Evolutionary conservation across 2,888 invertebrate species (phyloP), one percentile per base, ranked within the genome.

Genomic region (Sarcophaga variegata): DNA sequence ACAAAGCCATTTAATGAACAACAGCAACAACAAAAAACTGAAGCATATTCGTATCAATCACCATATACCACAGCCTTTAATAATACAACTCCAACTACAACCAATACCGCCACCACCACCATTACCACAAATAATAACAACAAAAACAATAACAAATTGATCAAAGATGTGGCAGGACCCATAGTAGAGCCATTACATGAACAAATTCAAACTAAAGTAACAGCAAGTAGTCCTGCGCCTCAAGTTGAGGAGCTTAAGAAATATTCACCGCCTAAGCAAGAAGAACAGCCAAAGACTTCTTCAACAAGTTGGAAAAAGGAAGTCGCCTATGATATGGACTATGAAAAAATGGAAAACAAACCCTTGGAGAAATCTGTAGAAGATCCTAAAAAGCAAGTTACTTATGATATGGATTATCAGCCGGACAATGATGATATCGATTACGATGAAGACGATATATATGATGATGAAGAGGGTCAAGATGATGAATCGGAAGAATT

Each of bases 341-440:
- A 84, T 62, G 80, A 76, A 49, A 70, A 63, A 10, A 12, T 8
- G 14, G 10, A 20, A 60, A 71, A 63, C 20, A 71, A 54, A 14
- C 4, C 54, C 17, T 17, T 14, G 14, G 17, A 71, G 10, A 62
- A 67, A 20, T 47, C 11, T 20, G n/a, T 25, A 85, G 77, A 60
- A 76, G 64, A 62, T 37, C 12, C 20, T 17, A 88, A 79, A 69
- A 85, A 54, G 64, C 81, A 88, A 64, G 70, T 87, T 5, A 88
- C 89, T 60, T 87, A 89, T 70, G 88, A 87, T 60, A 62, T 78
- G 60, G 88, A 88, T 22, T 90, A 90, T 88, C 74, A 87, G 25
- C 90, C 90, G 12, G 90, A 90, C 37, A 90, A 90, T 76, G 93
- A 93, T 20, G 93, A 93, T 78, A 91, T 92, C 70, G 92, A 92